phyloP scores from a whole-genome alignment of 1,140 invertebrate genomes.

The Oryctes rhinoceros region DNA sequence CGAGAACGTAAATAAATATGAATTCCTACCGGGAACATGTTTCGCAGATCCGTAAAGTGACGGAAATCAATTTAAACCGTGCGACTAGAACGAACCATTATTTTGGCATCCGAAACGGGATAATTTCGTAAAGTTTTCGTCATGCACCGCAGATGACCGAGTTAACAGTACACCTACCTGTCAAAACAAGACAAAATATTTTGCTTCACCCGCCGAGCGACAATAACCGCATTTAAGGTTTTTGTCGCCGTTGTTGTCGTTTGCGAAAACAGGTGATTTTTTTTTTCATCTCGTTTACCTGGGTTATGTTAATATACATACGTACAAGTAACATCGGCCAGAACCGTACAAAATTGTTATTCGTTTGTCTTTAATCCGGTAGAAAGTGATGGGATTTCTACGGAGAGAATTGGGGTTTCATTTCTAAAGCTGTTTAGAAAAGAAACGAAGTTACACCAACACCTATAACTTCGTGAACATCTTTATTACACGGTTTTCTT shows the following conservation, averaged over 20 bases:
- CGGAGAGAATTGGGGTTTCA: not conserved
- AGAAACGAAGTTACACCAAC: too few relatives aligned
- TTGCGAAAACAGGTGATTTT: constrained; percentile 28
- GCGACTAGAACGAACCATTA: not conserved
- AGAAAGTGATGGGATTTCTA: not conserved
- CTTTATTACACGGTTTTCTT: too few relatives aligned
- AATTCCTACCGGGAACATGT: not conserved
- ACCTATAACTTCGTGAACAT: too few relatives aligned
- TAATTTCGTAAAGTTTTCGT: constrained; percentile 34
- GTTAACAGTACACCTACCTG: constrained; percentile 38
- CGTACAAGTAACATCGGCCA: not conserved
- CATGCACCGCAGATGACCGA: constrained; percentile 40
- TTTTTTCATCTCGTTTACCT: constrained; percentile 29
- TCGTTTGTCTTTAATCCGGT: not conserved
- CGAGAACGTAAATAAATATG: not conserved
- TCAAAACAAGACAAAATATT: constrained; percentile 45
- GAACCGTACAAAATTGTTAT: not conserved
- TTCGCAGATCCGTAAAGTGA: not conserved
- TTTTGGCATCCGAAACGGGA: not conserved
- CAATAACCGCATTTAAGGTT: not conserved
- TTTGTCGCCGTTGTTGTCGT: too few relatives aligned
- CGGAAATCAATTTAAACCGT: constrained; percentile 13
- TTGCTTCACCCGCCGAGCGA: constrained; percentile 20
- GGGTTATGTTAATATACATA: not conserved
- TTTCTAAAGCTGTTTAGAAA: not conserved